These are phyloP conservation scores for Odontothrips loti DNA, from an alignment of 2,888 invertebrate genomes.

Conservation along the genomic window DNA sequence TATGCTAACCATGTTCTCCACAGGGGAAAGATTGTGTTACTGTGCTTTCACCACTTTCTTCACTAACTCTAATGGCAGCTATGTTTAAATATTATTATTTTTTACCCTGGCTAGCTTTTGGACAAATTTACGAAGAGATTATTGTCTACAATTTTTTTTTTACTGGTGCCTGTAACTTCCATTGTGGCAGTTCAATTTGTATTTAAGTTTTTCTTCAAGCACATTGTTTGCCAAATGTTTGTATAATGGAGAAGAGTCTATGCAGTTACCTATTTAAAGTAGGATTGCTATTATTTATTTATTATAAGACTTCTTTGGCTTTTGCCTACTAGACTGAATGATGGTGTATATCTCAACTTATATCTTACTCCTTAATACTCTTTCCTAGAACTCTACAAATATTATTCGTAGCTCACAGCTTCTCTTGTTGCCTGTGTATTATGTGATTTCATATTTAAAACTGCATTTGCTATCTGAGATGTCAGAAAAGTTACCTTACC, in stretches of 20 bases:
- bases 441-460: no score
- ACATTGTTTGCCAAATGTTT: not conserved
- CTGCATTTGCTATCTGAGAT: no score
- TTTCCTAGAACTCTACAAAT: no score
- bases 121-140: not conserved
- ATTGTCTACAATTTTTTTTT: not conserved
- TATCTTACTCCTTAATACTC: no score
- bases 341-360: not conserved
- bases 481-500: no score
- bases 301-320: not conserved
- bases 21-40: not conserved
- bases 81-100: not conserved
- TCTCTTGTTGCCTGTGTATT: no score
- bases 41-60: not conserved
- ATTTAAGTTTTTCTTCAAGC: not conserved
- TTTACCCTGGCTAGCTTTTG: not conserved
- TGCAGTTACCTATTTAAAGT: not conserved
- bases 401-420: no score
- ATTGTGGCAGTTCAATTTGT: not conserved
- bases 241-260: not conserved
- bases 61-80: not conserved
- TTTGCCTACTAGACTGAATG: not conserved
- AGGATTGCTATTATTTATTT: not conserved
- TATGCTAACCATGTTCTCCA: not conserved
- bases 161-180: not conserved